Evolutionary conservation across 2,113 vertebrate species (phyloP), one percentile per base, ranked within the genome.

Genomic region (Daphoenositta chrysoptera): DNA sequence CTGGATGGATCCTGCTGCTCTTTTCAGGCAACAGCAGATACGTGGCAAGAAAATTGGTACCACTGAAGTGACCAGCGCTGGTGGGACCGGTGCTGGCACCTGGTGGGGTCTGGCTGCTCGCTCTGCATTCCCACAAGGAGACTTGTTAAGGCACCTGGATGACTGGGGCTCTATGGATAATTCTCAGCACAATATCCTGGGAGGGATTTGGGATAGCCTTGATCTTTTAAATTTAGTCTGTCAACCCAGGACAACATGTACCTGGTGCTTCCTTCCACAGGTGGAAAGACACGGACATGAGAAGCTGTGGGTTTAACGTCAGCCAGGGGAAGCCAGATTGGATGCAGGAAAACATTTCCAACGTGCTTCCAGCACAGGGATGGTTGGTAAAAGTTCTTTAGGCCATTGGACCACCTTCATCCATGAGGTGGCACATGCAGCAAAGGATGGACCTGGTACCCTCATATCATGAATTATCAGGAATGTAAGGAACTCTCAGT

Each of bases 71-170:
- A 48, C 65, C 6, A 4, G 85, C 0, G 2, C n/a, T 91, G 84
- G 61, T 65, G 39, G 66, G 48, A 28, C 87, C 9, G 1, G 40
- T 37, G 40, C 48, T 85, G 91, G 79, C 51, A 93, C 82, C 71
- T 56, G 83, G 30, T 70, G 75, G 64, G 71, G 50, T 83, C 60
- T 84, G 87, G 47, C 64, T 83, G 68, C 72, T 89, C 58, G 56
- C 63, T 65, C 63, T 87, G 84, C 82, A 31, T 44, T 70, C 70
- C 78, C 71, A 65, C 66, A 33, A 35, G 53, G 66, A 94, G 53
- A 66, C 70, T 89, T 37, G n/a, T 69, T 95, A 96, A 96, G 94
- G 92, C 96, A 96, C 93, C 96, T 87, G 93, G 68, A 91, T 95
- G 71, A 64, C 78, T 81, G 75, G 93, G 83, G 80, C 72, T 95